A percentile compares a stretch with the other conserved stretches of the same genome.
These are phyloP conservation scores for Andricus curvator DNA, from an alignment of 2,888 invertebrate species.

Conservation along the genomic window DNA sequence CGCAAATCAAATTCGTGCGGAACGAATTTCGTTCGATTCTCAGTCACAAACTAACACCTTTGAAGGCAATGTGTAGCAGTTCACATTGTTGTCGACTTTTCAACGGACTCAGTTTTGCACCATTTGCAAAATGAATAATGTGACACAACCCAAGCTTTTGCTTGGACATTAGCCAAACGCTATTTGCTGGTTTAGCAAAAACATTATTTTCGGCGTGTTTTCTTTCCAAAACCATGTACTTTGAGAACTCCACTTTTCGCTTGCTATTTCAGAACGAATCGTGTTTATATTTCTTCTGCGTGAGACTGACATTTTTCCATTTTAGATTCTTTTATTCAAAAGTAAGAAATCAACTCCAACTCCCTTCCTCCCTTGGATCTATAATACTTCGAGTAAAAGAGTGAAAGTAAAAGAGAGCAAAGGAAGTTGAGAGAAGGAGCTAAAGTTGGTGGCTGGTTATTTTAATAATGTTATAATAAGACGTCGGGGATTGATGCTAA, in stretches of 20 bases:
- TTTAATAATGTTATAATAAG: conserved; percentile 79
- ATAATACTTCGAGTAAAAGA: not conserved
- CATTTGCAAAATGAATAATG: conserved; percentile 37
- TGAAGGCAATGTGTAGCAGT: conserved; percentile 10
- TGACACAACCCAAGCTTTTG: conserved; percentile 26
- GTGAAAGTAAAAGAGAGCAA: conserved; percentile 38
- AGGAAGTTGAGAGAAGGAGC: conserved; percentile 50
- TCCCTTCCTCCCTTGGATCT: not conserved
- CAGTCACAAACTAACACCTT: not conserved
- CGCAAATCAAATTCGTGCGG: not conserved
- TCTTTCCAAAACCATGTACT: conserved; percentile 37
- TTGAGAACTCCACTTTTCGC: conserved; percentile 27
- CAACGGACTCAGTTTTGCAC: conserved; percentile 28
- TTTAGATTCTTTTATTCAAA: not conserved
- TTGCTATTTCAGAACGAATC: conserved; percentile 24
- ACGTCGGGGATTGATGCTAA: conserved; percentile 77
- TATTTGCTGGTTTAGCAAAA: conserved; percentile 39
- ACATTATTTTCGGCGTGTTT: conserved; percentile 38
- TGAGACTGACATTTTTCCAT: conserved; percentile 22
- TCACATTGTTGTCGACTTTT: conserved; percentile 30
- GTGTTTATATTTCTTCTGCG: conserved; percentile 13
- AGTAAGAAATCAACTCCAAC: not conserved
- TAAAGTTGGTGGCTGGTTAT: conserved; percentile 71
- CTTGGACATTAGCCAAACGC: conserved; percentile 39
- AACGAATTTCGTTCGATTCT: not conserved